Evolutionary conservation across 1,140 invertebrate genomes (phyloP), one percentile per base, ranked within the genome.

Genomic region (Pomacea maculata): DNA sequence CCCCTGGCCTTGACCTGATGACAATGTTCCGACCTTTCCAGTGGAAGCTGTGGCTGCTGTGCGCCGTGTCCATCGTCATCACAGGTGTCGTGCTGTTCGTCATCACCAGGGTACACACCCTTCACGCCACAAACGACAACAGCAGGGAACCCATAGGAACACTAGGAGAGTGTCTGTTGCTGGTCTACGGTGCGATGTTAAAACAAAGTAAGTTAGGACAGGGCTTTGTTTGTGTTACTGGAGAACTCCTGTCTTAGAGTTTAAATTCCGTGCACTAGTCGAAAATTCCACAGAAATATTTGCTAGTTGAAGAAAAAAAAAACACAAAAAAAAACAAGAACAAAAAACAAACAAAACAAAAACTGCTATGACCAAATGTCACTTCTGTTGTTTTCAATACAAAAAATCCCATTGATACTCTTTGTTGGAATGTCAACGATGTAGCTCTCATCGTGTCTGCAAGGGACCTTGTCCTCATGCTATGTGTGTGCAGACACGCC

Each of bases 401-500:
- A 25, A 45, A 45, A 45, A 45, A 45, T 45, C 34, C 0, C 34
- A 6, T 1, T 45, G 3, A 45, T 6, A 45, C 6, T 45, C 34
- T 45, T 45, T 45, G 34, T 45, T 45, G 34, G 34, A 45, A 45
- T 45, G 34, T 45, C 34, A 45, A 1, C 25, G 25, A 45, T 45
- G 34, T 45, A 6, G 34, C 34, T 45, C 34, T 45, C 34, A 45
- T 1, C 34, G 2, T 45, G 34, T 2, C 34, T 45, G 34, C 34
- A 45, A 45, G 34, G 0, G 34, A 45, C 0, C 34, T 45, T 45
- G 34, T 45, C 6, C 34, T 45, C 4, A 4, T 72, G 15, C 0
- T 72, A 7, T 29, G 14, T 80, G 25, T 98, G 80, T 83, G 72
- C 54, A 88, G 89, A 86, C 15, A 82, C 83, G 1, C 84, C 85